Evolutionary conservation across 2,888 invertebrate genomes (phyloP), one percentile per base, ranked within the genome.

Genomic region (Melitaea athalia): DNA sequence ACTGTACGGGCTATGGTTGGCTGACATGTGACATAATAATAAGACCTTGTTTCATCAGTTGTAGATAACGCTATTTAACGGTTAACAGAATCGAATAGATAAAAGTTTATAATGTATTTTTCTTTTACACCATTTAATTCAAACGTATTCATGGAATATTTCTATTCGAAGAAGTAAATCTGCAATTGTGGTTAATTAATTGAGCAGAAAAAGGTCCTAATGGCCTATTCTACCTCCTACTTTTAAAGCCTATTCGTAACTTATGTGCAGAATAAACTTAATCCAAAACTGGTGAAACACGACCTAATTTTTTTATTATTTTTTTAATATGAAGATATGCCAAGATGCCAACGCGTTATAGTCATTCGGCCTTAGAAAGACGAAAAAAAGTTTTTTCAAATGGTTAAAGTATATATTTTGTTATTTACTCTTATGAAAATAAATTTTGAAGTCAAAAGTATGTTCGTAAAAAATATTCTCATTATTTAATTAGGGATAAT

Each of bases 1-100:
- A 92, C 93, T 5, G 93, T 91, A 0, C 79, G 90, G 24, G 92
- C 93, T 2, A 91, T 93, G 0, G 88, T 89, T 10, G 92, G 92
- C 0, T 82, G 87, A 76, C 59, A 53, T 33, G 31, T 33, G n/a
- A 33, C 11, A 53, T 31, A 14, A 53, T 31, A 14, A 53, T 52
- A 53, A 53, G 24, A 3, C 24, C 24, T 3, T 24, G 24, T 24
- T 24, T 1, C 24, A 24, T 24, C 24, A 24, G 24, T 24, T 24
- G 24, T 24, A 3, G 24, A 24, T 24, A 24, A 24, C 24, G 24
- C 24, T 24, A 24, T 24, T 24, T 24, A 24, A 24, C 24, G 24
- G 24, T 2, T 24, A 24, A 24, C 24, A 24, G 24, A 24, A 3
- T 24, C 24, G 24, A 24, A 24, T 24, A 24, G 24, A 24, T 24